phyloP scores from a whole-genome alignment of 2,888 invertebrate genomes.

The Drosophila parthenogenetica region DNA sequence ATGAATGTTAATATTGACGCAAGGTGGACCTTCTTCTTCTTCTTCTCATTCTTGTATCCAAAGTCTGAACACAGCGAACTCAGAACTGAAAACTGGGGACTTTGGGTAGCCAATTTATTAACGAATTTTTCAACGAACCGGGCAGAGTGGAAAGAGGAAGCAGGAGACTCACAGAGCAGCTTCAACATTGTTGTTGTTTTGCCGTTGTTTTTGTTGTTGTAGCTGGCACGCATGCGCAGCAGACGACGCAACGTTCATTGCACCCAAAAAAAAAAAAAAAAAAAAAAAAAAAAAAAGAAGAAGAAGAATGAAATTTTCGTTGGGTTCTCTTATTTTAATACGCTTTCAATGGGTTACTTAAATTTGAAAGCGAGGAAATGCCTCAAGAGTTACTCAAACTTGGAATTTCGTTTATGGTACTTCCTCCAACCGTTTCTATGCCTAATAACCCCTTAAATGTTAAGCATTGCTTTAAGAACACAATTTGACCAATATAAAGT shows the following conservation, averaged over 20 bases:
- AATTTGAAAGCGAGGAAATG: not conserved
- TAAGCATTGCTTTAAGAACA: too few species aligned
- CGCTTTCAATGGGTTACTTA: not conserved
- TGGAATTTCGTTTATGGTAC: too few species aligned
- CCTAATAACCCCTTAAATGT: too few species aligned
- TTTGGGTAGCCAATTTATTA: constrained; percentile 74
- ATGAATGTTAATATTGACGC: constrained; percentile 76
- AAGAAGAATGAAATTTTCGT: constrained; percentile 78
- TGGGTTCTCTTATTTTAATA: constrained; percentile 35
- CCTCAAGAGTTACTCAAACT: too few species aligned
- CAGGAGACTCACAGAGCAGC: constrained; percentile 25
- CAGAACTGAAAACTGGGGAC: constrained; percentile 14
- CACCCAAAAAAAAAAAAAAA: constrained; percentile 71
- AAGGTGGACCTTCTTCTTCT: constrained; percentile 63
- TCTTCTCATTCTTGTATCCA: not conserved
- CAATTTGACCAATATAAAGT: too few species aligned
- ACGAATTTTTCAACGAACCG: constrained; percentile 67
- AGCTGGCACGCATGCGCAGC: constrained; percentile 78
- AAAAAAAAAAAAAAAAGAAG: constrained; percentile 60
- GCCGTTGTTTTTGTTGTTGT: constrained; percentile 21
- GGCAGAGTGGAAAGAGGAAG: constrained; percentile 31
- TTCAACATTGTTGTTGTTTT: constrained; percentile 36
- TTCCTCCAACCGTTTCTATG: too few species aligned
- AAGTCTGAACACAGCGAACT: constrained; percentile 2
- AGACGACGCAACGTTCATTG: constrained; percentile 74